Evolutionary conservation across 2,888 invertebrate genomes (phyloP).

Genomic region (Dryobotodes eremita): DNA sequence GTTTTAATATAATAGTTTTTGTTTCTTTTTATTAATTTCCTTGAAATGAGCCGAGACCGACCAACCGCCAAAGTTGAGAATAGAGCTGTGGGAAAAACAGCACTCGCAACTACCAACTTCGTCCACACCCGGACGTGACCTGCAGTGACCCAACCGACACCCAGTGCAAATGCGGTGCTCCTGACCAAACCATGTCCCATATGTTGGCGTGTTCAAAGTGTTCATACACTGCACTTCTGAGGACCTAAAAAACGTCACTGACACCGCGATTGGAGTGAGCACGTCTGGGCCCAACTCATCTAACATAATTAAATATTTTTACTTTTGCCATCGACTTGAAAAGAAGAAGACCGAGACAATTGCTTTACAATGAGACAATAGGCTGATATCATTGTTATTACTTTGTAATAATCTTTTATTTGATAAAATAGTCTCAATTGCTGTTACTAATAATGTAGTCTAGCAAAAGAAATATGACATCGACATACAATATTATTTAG

Average conservation of each 20-base stretch:
- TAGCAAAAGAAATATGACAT: not conserved
- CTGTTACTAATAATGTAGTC: not conserved
- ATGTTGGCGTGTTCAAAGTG: not conserved
- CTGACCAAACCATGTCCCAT: not conserved
- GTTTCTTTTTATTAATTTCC: not conserved
- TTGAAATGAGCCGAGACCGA: not conserved
- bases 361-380: not conserved
- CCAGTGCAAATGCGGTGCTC: not conserved
- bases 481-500: not conserved
- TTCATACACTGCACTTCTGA: not conserved
- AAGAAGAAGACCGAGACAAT: no score
- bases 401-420: not conserved
- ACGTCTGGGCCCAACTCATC: no score
- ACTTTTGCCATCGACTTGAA: not conserved
- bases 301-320: not conserved
- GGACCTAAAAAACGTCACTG: not conserved
- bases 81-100: not conserved
- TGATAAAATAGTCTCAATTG: slow-evolving; percentile 9
- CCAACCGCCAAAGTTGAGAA: not conserved
- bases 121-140: not conserved
- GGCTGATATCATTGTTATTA: not conserved
- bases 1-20: not conserved
- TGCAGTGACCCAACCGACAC: not conserved
- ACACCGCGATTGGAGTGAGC: not conserved
- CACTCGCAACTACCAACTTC: not conserved